These are phyloP conservation scores for Pteronura brasiliensis DNA, from an alignment of 2,113 vertebrate species.

Conservation along the genomic window DNA sequence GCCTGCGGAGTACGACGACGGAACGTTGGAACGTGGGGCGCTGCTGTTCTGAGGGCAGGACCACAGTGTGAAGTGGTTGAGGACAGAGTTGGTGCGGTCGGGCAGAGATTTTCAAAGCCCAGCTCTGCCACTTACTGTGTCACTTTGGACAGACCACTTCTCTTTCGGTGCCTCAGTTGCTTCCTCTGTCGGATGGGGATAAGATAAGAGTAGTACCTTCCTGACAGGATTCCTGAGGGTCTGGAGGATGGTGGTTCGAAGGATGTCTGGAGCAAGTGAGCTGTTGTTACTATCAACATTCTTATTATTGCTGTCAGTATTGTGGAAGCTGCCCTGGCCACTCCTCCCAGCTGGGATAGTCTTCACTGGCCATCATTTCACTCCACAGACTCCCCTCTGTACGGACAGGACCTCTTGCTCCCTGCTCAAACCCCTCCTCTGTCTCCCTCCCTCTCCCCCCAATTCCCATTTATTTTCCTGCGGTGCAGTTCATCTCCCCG, in stretches of 20 bases:
- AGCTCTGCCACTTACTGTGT: not conserved
- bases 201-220: no score
- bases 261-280: not conserved
- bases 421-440: not conserved
- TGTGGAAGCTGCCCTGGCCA: not conserved
- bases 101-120: not conserved
- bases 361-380: not conserved
- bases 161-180: not conserved
- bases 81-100: not conserved
- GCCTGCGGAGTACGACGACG: not conserved
- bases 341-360: not conserved
- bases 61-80: not conserved
- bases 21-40: not conserved
- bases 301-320: not conserved
- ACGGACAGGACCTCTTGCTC: not conserved
- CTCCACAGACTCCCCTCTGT: not conserved
- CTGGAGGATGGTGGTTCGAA: not conserved
- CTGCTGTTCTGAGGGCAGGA: not conserved
- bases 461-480: not conserved
- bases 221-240: not conserved
- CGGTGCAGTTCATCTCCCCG: accelerated
- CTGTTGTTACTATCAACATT: not conserved
- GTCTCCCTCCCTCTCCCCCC: accelerated
- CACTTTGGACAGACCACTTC: not conserved
- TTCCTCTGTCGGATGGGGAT: not conserved